phyloP scores from a whole-genome alignment of 2,888 invertebrate species.

The Tetramorium bicarinatum region DNA sequence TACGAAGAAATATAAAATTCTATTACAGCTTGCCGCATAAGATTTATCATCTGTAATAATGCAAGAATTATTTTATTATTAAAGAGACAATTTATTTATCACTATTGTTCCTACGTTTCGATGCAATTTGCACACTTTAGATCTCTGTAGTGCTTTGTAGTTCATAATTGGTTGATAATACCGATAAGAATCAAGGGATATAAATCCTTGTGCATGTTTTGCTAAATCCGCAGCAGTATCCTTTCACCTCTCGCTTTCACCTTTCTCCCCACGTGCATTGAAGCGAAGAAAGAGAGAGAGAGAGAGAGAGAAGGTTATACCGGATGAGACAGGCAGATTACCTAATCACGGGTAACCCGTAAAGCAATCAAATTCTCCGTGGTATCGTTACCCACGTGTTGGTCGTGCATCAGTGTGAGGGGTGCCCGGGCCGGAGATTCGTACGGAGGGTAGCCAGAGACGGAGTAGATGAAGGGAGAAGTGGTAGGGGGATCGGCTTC shows the following conservation, averaged over 20 bases:
- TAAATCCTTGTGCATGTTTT: slow-evolving; percentile 64
- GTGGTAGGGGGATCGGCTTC: slow-evolving; percentile 65
- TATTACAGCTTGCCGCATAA: background rate
- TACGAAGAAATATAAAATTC: background rate
- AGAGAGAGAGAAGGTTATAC: slow-evolving; percentile 37
- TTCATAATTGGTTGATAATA: slow-evolving; percentile 60
- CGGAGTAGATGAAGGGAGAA: slow-evolving; percentile 42
- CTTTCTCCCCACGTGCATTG: background rate
- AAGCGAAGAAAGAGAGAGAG: slow-evolving; percentile 24
- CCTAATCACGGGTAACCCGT: slow-evolving; percentile 84
- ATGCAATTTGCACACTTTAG: slow-evolving; percentile 46
- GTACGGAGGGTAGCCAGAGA: slow-evolving; percentile 41
- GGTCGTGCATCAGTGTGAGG: slow-evolving; percentile 65
- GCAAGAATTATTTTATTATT: background rate
- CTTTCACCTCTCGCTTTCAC: background rate
- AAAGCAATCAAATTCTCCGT: slow-evolving; percentile 84
- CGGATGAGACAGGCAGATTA: slow-evolving; percentile 82
- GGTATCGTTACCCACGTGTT: slow-evolving; percentile 77
- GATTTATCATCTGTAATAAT: background rate
- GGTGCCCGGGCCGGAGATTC: slow-evolving; percentile 56
- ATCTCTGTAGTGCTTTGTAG: slow-evolving; percentile 61
- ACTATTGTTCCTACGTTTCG: background rate
- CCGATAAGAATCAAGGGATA: slow-evolving; percentile 67
- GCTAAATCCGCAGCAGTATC: slow-evolving; percentile 68
- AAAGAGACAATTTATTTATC: background rate